Evolutionary conservation across 2,797 vertebrate genomes (phyloP).

Genomic region (Macrochelys suwanniensis): DNA sequence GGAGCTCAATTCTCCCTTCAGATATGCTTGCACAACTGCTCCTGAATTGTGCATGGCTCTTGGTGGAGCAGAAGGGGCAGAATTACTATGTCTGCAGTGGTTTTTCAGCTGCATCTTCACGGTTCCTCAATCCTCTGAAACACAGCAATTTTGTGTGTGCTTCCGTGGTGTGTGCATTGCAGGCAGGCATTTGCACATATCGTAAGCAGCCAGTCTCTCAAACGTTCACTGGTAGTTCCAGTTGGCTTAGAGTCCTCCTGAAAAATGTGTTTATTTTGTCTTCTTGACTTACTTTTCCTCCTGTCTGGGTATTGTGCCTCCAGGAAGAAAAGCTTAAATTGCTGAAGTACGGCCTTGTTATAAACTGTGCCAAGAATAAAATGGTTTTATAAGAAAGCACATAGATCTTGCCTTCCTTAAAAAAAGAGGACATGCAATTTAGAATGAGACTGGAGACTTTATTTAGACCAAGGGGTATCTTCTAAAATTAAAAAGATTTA

Average conservation of each 20-base stretch:
- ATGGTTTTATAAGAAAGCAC: slow-evolving; percentile 79
- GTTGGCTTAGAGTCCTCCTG: slow-evolving; percentile 77
- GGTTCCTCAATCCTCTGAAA: background rate
- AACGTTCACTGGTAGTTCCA: slow-evolving; percentile 72
- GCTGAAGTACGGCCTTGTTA: slow-evolving; percentile 75
- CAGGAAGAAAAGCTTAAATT: slow-evolving; percentile 83
- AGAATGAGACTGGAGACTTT: slow-evolving; percentile 43
- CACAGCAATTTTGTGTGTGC: background rate
- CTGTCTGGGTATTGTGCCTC: slow-evolving; percentile 84
- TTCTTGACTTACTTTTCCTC: slow-evolving; percentile 83
- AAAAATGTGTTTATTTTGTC: slow-evolving; percentile 86
- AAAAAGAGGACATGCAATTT: slow-evolving; percentile 23
- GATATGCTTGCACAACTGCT: background rate
- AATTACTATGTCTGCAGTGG: background rate
- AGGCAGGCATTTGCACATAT: slow-evolving; percentile 55
- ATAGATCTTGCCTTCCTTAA: slow-evolving; percentile 67
- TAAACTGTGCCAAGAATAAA: slow-evolving; percentile 83
- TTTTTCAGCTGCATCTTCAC: background rate
- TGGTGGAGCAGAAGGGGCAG: slow-evolving; percentile 7
- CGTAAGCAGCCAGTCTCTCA: slow-evolving; percentile 62
- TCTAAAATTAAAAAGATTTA: slow-evolving; percentile 24
- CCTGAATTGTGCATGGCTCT: background rate
- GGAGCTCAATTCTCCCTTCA: background rate
- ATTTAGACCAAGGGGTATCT: slow-evolving; percentile 30
- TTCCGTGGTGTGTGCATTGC: slow-evolving; percentile 3